Evolutionary conservation across 2,797 vertebrate genomes (phyloP), one percentile per base, ranked within the genome.

Genomic region (Gobio occitaniae): DNA sequence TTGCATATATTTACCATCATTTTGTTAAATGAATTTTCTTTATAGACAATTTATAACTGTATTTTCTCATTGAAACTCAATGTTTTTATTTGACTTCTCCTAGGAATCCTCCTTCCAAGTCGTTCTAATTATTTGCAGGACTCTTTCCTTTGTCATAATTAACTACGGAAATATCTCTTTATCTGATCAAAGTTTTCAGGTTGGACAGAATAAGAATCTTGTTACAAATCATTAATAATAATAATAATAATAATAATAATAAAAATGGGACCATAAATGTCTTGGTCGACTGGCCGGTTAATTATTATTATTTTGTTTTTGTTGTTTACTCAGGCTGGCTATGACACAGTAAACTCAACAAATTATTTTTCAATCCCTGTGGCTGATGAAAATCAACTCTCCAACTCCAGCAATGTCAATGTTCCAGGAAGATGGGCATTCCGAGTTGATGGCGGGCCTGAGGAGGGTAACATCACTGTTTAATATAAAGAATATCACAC

Each of bases 391-490:
- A 68, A 11, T 25, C 19, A 61, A 0, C 70, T 86, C 2, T 63
- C 17, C 3, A 79, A 63, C 47, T 68, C 68, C 66, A 80, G 65
- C 32, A 88, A 88, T 25, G 75, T 88, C 2, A 6, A 47, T 15
- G 65, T 82, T 0, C 6, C 47, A 12, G 86, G 86, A 50, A 75
- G 79, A 0, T 88, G 84, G 84, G 80, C 13, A 25, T 76, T 83
- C 8, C 38, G 52, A 15, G 47, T 76, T 38, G 78, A 86, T 48
- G 84, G 84, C 0, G 47, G 78, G 0, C 32, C 48, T 41, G 47
- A 80, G 13, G 63, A 80, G 4, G 78, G 78, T 41, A 76, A 61
- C 1, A 1, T 44, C 15, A 36, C 25, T 11, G 4, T 74, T 74
- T 52, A 52, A 74, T 52, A 17, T 0, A 66, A 36, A 66, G 15